Evolutionary conservation across 2,797 vertebrate species (phyloP).

Genomic region (Botia almorhae): DNA sequence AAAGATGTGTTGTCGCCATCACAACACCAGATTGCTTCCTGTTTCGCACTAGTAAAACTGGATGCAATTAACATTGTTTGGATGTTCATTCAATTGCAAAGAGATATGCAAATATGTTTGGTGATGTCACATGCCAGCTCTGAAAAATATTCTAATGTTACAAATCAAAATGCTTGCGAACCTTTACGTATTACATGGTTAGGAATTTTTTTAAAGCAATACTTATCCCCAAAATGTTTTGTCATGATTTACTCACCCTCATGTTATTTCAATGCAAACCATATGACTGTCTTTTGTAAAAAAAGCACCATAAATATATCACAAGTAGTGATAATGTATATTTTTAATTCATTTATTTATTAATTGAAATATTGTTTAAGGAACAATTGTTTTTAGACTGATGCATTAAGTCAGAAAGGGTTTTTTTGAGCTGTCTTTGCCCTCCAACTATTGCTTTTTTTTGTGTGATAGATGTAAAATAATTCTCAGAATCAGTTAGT

Average conservation of each 20-base stretch:
- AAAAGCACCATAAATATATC: too few species aligned
- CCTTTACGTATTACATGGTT: background rate
- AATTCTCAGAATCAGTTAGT: background rate
- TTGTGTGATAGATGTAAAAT: background rate
- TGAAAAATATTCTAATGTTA: slow-evolving; percentile 29
- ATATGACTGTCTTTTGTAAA: too few species aligned
- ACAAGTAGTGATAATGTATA: too few species aligned
- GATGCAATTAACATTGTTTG: slow-evolving; percentile 47
- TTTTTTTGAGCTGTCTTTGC: too few species aligned
- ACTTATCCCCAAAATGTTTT: too few species aligned
- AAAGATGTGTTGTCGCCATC: slow-evolving; percentile 19
- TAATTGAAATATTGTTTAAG: too few species aligned
- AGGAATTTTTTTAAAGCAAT: too few species aligned
- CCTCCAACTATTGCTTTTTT: background rate
- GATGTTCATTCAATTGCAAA: slow-evolving; percentile 28
- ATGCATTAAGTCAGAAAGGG: too few species aligned
- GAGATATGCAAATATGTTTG: slow-evolving; percentile 42
- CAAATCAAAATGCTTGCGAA: background rate
- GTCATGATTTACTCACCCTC: too few species aligned
- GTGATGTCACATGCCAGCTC: slow-evolving; percentile 24
- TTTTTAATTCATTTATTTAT: too few species aligned
- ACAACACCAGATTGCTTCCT: slow-evolving; percentile 34
- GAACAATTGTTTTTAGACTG: too few species aligned
- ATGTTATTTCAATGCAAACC: too few species aligned
- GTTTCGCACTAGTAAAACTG: slow-evolving; percentile 42